A percentile compares a stretch with the other conserved stretches of the same genome.
Evolutionary conservation across 2,888 invertebrate genomes (phyloP).

Genomic region (Malachius bipustulatus): DNA sequence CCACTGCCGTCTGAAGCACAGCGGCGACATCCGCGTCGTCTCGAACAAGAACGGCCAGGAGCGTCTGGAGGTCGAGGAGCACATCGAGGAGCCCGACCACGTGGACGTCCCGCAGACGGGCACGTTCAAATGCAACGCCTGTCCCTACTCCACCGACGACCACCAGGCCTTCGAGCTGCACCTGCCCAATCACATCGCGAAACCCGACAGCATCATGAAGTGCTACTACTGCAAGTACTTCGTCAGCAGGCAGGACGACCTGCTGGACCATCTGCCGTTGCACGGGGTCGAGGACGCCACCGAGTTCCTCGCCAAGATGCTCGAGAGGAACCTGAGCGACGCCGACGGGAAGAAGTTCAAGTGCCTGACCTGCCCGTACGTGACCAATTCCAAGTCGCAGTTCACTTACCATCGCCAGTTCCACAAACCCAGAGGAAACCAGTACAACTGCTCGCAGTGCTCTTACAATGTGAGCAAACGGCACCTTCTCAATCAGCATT

Average conservation of each 20-base stretch:
- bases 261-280: conserved; percentile 53
- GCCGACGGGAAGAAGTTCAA: conserved; percentile 54
- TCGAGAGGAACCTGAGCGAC: conserved; percentile 24
- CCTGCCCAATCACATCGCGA: conserved; percentile 56
- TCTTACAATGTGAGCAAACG: conserved; percentile 72
- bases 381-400: conserved; percentile 76
- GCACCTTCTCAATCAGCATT: conserved; percentile 72
- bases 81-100: conserved; percentile 33
- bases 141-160: conserved; percentile 57
- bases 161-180: conserved; percentile 50
- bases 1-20: conserved; percentile 68
- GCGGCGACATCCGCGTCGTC: conserved; percentile 60
- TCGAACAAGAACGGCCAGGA: conserved; percentile 42
- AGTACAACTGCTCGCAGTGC: conserved; percentile 72
- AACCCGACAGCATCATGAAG: conserved; percentile 57
- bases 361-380: conserved; percentile 73
- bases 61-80: conserved; percentile 34
- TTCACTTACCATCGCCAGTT: conserved; percentile 79
- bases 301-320: conserved; percentile 41
- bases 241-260: conserved; percentile 55
- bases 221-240: conserved; percentile 74
- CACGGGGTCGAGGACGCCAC: conserved; percentile 52
- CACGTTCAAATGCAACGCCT: conserved; percentile 48
- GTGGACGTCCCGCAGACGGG: conserved; percentile 33
- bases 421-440: conserved; percentile 60